Conservation (phyloP, 2,888 invertebrate genomes). For the Macrosoma leucophasiata region DNA sequence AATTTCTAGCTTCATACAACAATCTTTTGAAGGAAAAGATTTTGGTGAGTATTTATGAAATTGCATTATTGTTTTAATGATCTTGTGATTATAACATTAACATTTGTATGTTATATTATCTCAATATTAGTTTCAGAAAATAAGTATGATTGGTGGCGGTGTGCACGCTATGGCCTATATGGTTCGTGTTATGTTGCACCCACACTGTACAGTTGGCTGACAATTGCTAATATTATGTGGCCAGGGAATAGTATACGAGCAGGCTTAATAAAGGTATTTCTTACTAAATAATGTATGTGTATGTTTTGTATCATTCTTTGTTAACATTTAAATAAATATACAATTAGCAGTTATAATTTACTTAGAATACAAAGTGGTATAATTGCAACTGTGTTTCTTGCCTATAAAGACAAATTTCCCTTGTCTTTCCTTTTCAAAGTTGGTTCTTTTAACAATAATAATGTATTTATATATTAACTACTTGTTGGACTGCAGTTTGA, state of each 20-base stretch:
- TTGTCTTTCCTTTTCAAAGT: too few species aligned
- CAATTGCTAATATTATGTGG: conserved; percentile 84
- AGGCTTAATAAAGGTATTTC: conserved; percentile 85
- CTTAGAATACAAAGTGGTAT: too few species aligned
- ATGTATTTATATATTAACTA: too few species aligned
- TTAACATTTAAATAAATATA: too few species aligned
- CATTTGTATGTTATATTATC: neutral
- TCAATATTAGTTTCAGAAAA: conserved; percentile 41
- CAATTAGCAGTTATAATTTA: too few species aligned
- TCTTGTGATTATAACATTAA: neutral
- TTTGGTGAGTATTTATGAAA: conserved; percentile 61
- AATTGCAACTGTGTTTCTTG: too few species aligned
- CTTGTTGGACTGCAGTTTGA: too few species aligned
- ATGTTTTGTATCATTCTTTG: too few species aligned
- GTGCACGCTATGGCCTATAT: conserved; percentile 83
- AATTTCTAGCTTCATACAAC: conserved; percentile 82
- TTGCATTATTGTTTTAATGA: conserved; percentile 4
- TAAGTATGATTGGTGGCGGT: conserved; percentile 80
- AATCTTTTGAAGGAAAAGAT: conserved; percentile 79
- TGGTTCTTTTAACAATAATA: too few species aligned
- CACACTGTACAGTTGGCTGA: conserved; percentile 86
- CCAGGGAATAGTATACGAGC: conserved; percentile 81
- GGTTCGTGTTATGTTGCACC: conserved; percentile 90
- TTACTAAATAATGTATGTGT: too few species aligned
- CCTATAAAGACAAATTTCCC: too few species aligned